Percentiles rank a stretch among this genome's conserved stretches.
phyloP scores from a whole-genome alignment of 2,113 vertebrate species.

The Callipepla squamata region DNA sequence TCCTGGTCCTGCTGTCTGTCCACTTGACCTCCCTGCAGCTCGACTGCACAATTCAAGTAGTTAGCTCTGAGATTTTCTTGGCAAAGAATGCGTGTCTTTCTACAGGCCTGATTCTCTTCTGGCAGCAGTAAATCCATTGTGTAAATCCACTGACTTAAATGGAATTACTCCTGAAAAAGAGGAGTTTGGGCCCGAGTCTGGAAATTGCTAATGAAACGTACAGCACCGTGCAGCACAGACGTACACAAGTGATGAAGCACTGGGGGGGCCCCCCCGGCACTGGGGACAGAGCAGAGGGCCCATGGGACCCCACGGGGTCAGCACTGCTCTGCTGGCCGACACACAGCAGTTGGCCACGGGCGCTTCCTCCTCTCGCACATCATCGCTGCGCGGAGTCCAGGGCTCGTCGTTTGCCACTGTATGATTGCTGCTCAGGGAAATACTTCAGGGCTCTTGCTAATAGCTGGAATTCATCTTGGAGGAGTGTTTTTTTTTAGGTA shows the following conservation, averaged over 20 bases:
- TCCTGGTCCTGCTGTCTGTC: constrained; percentile 34
- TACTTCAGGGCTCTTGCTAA: constrained; percentile 18
- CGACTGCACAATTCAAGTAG: constrained; percentile 67
- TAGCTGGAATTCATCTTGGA: constrained; percentile 37
- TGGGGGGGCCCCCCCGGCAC: neutral
- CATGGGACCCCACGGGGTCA: neutral
- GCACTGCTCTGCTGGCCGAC: neutral
- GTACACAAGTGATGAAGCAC: neutral
- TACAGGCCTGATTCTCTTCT: constrained; percentile 64
- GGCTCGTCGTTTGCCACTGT: neutral
- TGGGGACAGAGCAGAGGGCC: neutral
- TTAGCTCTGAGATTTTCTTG: constrained; percentile 68
- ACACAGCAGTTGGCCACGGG: neutral
- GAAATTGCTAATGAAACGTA: neutral
- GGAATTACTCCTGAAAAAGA: constrained; percentile 50
- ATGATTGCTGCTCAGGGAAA: constrained; percentile 41
- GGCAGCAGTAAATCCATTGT: constrained; percentile 68
- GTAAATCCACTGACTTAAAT: constrained; percentile 69
- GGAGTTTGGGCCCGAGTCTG: neutral
- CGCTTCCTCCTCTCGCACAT: constrained; percentile 3
- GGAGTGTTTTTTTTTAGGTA: neutral
- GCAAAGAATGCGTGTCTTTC: constrained; percentile 55
- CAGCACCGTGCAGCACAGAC: fast-evolving
- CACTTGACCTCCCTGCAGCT: constrained; percentile 70
- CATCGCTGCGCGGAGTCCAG: constrained; percentile 11